phyloP scores from a whole-genome alignment of 2,797 vertebrate species.

The Chromobotia macracanthus region DNA sequence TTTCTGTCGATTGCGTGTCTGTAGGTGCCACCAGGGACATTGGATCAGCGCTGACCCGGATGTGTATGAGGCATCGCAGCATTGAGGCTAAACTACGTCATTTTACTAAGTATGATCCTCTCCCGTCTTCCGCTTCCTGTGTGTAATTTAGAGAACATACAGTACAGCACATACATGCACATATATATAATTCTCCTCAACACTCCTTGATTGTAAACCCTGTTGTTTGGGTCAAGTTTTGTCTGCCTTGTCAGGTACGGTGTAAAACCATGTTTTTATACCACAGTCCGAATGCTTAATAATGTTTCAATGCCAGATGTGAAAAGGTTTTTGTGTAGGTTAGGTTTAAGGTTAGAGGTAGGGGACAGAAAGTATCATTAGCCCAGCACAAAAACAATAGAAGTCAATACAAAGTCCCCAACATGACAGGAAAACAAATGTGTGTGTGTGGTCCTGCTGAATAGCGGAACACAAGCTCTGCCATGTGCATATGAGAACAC shows the following conservation, averaged over 20 bases:
- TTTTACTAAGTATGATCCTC: constrained; percentile 89
- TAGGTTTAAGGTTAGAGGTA: too few relatives aligned
- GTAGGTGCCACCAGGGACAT: constrained; percentile 94
- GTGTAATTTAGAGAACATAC: neutral
- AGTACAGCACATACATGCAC: neutral
- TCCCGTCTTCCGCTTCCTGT: neutral
- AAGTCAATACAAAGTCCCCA: neutral
- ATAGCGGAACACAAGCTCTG: neutral
- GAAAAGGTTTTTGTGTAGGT: too few relatives aligned
- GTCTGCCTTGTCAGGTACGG: too few relatives aligned
- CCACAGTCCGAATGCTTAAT: too few relatives aligned
- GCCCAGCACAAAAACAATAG: too few relatives aligned
- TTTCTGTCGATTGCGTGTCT: constrained; percentile 51
- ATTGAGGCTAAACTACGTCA: constrained; percentile 95
- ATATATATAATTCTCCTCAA: neutral
- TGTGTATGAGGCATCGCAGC: constrained; percentile 98
- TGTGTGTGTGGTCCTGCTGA: neutral
- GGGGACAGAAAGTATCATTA: too few relatives aligned
- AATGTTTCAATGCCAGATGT: too few relatives aligned
- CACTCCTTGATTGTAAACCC: neutral
- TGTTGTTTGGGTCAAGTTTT: too few relatives aligned
- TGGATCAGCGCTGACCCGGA: constrained; percentile 91
- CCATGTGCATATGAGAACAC: neutral
- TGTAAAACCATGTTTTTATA: too few relatives aligned
- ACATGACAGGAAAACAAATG: too few relatives aligned